Evolutionary conservation across 1,140 invertebrate genomes (phyloP), one percentile per base, ranked within the genome.

Genomic region (Dinothrombium tinctorium): DNA sequence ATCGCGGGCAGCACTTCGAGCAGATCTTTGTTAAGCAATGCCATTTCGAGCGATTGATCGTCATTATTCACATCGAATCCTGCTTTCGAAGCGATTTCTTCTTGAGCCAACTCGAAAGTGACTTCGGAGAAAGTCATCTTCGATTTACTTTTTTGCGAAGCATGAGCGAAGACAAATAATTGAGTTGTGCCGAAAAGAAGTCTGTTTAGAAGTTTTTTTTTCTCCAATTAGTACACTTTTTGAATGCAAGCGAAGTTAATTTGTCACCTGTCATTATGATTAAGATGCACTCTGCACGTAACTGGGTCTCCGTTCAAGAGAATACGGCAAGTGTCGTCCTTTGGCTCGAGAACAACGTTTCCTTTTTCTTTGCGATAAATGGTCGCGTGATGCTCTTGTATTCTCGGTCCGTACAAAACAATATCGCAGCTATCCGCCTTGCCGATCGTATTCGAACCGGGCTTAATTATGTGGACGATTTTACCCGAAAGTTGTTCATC

Each of bases 1-100:
- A 72, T 60, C 12, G 59, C 56, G 3, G 69, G 69, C 46, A 72
- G 54, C 22, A 68, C 51, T 47, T 68, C 66, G 20, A 69, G 43
- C 17, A 72, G 50, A 37, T 72, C 66, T 47, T 69, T 62, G 47
- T 69, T 63, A 14, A 46, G 35, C n/a, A 40, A 25, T 35, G 17
- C 44, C 45, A 38, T 45, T 60, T 60, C 59, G 44, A 52, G 50
- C 6, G 54, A 53, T 42, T 62, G 54, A 41, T 58, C 54, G n/a
- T 52, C 49, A 20, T 47, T 51, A 33, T 48, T 51, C 47, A 64
- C 52, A 41, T 60, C 58, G 43, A 68, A 56, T 4, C 67, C 69
- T 41, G 63, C 59, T 45, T 67, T 66, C 17, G 58, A 50, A 0
- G 68, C 68, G 41, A 71, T 68, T 55, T 72, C 69, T 43, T 68